phyloP scores from a whole-genome alignment of 1,140 invertebrate species.

The Brachionus angularis region DNA sequence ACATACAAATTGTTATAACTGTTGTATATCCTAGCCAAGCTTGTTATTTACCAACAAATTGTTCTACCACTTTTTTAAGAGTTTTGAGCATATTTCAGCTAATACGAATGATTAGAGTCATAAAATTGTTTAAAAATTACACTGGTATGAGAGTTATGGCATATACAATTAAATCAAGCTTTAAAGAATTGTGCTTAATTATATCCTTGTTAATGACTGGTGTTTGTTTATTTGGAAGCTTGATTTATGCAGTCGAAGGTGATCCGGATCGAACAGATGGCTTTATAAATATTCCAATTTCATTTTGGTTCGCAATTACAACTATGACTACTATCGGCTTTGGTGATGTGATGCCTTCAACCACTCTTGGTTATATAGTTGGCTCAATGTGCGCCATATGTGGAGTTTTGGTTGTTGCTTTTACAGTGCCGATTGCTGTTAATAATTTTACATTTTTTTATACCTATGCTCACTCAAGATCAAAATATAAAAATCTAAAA shows the following conservation, averaged over 20 bases:
- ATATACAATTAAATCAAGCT: conserved; percentile 49
- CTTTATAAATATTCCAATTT: conserved; percentile 49
- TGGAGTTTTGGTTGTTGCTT: conserved; percentile 50
- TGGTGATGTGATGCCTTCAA: conserved; percentile 50
- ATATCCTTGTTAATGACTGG: conserved; percentile 48
- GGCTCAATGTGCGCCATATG: conserved; percentile 50
- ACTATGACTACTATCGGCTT: conserved; percentile 55
- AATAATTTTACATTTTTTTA: conserved; percentile 52
- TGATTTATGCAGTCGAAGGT: conserved; percentile 48
- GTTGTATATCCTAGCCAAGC: not conserved
- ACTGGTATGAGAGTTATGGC: conserved; percentile 48
- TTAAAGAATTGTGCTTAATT: conserved; percentile 49
- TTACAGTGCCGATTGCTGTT: conserved; percentile 52
- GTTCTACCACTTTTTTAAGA: not conserved
- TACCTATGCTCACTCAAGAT: conserved; percentile 21
- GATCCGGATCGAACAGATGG: conserved; percentile 45
- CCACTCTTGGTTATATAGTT: conserved; percentile 48
- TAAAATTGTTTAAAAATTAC: conserved; percentile 49
- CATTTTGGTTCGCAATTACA: conserved; percentile 52
- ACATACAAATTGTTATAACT: conserved; percentile 65
- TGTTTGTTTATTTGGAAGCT: conserved; percentile 49
- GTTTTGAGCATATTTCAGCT: conserved; percentile 45
- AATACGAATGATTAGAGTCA: conserved; percentile 48
- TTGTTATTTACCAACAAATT: not conserved
- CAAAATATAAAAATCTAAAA: conserved; percentile 1